These are phyloP conservation scores for Sitobion miscanthi DNA, from an alignment of 1,140 invertebrate genomes.

Conservation along the genomic window DNA sequence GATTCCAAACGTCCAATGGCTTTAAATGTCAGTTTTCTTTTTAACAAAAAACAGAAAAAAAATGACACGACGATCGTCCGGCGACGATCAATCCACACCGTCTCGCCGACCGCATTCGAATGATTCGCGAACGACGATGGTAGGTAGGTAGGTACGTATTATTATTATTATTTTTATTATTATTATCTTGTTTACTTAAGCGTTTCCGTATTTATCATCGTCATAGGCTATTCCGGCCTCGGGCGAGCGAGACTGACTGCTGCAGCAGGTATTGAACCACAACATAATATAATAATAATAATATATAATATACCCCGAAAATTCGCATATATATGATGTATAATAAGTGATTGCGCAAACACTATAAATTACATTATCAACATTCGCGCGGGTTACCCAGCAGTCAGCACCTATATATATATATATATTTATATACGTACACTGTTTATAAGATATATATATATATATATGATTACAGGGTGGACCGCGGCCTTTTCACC, in stretches of 20 bases:
- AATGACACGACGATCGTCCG: background rate
- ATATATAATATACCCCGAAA: background rate
- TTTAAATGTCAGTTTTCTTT: too few species aligned
- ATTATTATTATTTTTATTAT: background rate
- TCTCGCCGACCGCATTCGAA: background rate
- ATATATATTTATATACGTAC: too few species aligned
- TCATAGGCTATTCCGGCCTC: background rate
- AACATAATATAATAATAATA: background rate
- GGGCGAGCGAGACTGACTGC: background rate
- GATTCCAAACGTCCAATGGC: too few species aligned
- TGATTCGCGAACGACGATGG: background rate
- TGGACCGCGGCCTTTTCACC: background rate
- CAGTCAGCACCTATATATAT: too few species aligned
- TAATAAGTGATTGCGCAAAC: conserved; percentile 10
- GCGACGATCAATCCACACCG: background rate
- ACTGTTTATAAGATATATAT: background rate
- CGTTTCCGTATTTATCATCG: background rate
- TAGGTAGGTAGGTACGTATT: background rate
- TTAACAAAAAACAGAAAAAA: too few species aligned
- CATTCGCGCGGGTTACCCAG: background rate
- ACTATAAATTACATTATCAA: conserved; percentile 18
- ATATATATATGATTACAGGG: background rate
- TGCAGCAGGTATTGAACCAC: background rate
- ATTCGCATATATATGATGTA: background rate
- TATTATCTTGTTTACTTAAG: background rate